Base-by-base conservation (phyloP, 2,113 vertebrate genomes). In the Zosterops borbonicus region DNA sequence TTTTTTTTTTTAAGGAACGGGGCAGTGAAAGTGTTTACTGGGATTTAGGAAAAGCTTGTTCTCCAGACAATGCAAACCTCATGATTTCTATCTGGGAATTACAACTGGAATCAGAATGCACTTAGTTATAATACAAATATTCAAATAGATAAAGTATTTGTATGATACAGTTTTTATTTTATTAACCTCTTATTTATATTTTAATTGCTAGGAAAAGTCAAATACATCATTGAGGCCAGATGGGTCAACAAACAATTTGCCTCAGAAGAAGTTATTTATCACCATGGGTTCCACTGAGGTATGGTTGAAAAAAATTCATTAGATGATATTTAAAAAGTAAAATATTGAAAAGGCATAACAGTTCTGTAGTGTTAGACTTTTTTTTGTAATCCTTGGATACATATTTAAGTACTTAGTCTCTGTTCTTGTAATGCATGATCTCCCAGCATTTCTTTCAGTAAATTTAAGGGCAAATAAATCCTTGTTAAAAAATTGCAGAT, bases 221-320 rank as follows among this genome's bases (percentile, higher is more conserved):
- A 94, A 79, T 85, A 39, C 56, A 27, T 79, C 92, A 5, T 68
- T 92, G 53, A 93, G 53, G 39, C 73, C 81, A 41, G 98, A 98
- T 47, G 86, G 20, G 4, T 80, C 94, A 53, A 82, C 14, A 1
- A 62, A 56, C 37, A 84, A 68, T 87, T 81, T 95, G 27, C 63
- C 92, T 83, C 98, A 98, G 90, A 98, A 96, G 95, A 98, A 98
- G 62, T 98, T 98, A 41, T 98, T 98, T 90, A 95, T 98, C 87
- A 98, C 98, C 23, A 97, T 87, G 46, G 98, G 98, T 33, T 97
- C 94, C 92, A 96, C 93, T 35, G 98, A 98, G 98, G 98, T 98
- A 97, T 44, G 76, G 37, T 62, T 90, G 52, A 82, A 92, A 79
- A 83, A 83, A 91, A 83, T 47, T 70, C 2, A 35, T 59, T 90